Base-by-base conservation (phyloP, 2,113 vertebrate genomes). In the Charina bottae region DNA sequence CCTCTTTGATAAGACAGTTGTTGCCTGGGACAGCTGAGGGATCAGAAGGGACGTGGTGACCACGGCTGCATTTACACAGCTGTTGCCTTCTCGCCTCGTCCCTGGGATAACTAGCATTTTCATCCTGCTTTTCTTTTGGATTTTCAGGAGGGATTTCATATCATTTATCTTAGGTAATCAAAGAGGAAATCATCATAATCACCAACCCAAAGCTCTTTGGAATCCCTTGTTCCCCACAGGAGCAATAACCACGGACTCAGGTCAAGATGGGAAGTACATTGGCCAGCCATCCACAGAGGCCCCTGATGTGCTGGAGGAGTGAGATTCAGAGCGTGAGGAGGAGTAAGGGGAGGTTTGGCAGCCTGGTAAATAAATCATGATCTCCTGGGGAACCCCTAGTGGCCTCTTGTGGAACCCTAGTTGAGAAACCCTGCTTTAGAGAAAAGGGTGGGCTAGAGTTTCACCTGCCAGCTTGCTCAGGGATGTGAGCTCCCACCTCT, bases 1-100 rank as follows among this genome's bases (percentile, higher is more conserved):
- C 85, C 58, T 64, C 90, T 93, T 90, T 93, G 92, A 93, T 93
- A 90, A 83, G 87, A 90, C 87, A 93, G 87, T 85, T 93, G 90
- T 87, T 5, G 87, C 72, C 90, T 68, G 86, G 86, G 92, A 91
- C 92, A 93, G 78, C 92, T 91, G 92, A 85, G 49, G 91, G 92
- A 93, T 93, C 92, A 91, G 90, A 91, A 64, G 60, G 60, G 90
- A 56, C 26, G 78, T 78, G 59, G 58, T 26, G 86, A 58, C 37
- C 19, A 3, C 9, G 86, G 84, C 78, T 93, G 92, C 90, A 85
- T 91, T 91, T 68, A 91, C 90, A 91, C 92, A 93, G 92, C 92
- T 93, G 92, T 89, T 53, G 85, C 78, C 86, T 89, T 89, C 86
- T 90, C 72, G 86, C 90, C 90, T 88, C 92, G 86, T 85, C 92